Base-by-base conservation (phyloP, 2,888 invertebrate species). In the Caenorhabditis macrosperma region DNA sequence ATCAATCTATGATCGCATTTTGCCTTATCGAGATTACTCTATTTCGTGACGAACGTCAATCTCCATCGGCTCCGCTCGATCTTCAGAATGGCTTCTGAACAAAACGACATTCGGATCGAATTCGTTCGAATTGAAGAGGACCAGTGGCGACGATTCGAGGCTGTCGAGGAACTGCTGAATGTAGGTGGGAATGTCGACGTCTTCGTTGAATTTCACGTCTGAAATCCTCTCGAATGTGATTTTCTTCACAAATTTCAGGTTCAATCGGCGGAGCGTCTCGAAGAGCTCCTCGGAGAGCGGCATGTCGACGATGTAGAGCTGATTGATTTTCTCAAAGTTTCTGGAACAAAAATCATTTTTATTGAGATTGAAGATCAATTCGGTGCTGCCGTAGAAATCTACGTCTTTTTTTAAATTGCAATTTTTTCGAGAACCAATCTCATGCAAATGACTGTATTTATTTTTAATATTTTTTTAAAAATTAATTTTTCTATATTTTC, bases 51-150 rank as follows among this genome's bases (percentile, higher is more conserved):
- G n/a, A n/a, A n/a, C n/a, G n/a, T n/a, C 24, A 10, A 15, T 33
- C 28, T 46, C 30, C 35, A n/a, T n/a, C n/a, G n/a, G n/a, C n/a
- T n/a, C n/a, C n/a, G n/a, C n/a, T n/a, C n/a, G n/a, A n/a, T n/a
- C n/a, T n/a, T n/a, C n/a, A n/a, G n/a, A 35, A 12, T 30, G 22
- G 12, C 10, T 28, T 12, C n/a, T 20, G 17, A 69, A 69, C 4
- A 61, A n/a, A 1, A 28, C 60, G 15, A 30, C 30, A 35, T 71
- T 54, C 33, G 71, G 71, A 54, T 71, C 46, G 61, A 71, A 71
- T 0, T 24, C 50, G 4, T 61, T 20, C 7, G 71, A 71, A 38
- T 71, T 71, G 61, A 71, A 71, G 54, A 35, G 17, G 24, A 71
- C 54, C 0, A 15, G 30, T 22, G 71, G 52, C 41, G 44, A 52